Percentiles rank a stretch among this genome's conserved stretches.
phyloP scores from a whole-genome alignment of 2,113 vertebrate species.

The Excalfactoria chinensis region DNA sequence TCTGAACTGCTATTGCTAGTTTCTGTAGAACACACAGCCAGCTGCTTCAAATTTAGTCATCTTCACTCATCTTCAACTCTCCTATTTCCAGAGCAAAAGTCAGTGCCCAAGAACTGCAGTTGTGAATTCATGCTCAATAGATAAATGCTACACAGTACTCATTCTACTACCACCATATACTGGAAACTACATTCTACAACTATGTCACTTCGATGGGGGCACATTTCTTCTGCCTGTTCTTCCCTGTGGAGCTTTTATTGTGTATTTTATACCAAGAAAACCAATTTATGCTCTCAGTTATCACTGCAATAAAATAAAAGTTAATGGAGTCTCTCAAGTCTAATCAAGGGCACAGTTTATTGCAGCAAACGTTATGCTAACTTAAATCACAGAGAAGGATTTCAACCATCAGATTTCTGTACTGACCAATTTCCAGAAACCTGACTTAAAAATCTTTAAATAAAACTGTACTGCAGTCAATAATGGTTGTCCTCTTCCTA shows the following conservation, averaged over 20 bases:
- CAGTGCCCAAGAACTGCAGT: not conserved
- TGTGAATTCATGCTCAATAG: not conserved
- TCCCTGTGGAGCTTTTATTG: conserved; percentile 31
- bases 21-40: not conserved
- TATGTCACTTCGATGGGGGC: not conserved
- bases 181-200: not conserved
- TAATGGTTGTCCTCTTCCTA: not conserved
- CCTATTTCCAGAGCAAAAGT: not conserved
- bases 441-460: not conserved
- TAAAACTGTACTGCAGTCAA: not conserved
- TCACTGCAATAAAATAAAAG: conserved; percentile 43
- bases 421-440: not conserved
- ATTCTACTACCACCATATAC: not conserved
- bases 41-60: not conserved
- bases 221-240: conserved; percentile 41
- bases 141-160: not conserved
- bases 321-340: conserved; percentile 33
- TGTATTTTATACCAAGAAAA: not conserved
- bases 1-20: rapidly evolving
- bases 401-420: not conserved
- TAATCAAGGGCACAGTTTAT: conserved; percentile 35
- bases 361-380: conserved; percentile 1
- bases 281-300: conserved; percentile 53
- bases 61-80: not conserved
- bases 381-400: conserved; percentile 1